Base-by-base conservation (phyloP, 2,113 vertebrate genomes). In the Pollimyrus isidori region DNA sequence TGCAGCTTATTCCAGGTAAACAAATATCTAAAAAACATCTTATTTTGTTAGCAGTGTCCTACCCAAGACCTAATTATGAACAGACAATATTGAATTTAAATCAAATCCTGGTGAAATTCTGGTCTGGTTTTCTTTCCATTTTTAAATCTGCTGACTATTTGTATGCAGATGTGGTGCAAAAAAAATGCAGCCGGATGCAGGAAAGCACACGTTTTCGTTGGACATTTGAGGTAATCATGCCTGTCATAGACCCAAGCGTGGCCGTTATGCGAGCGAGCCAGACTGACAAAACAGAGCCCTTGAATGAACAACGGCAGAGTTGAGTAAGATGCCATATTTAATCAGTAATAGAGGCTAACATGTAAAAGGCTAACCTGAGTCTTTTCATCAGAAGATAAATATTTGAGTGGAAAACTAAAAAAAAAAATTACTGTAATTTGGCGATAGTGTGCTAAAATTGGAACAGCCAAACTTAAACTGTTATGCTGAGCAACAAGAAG, bases 231-330 rank as follows among this genome's bases (percentile, higher is more conserved):
- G 35, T 93, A 93, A 93, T 93, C 88, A 92, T 92, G 91, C 58
- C 87, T 49, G 91, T 93, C 56, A 94, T 92, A 93, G 69, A 85
- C 88, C 69, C 69, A 76, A 80, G 13, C 88, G 88, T 26, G 87
- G 58, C 90, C 89, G 91, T 94, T 93, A 93, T 90, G 87, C 87
- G 94, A 94, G 92, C 92, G 89, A 93, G 89, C 87, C 58, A 90
- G 91, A 69, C 76, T 52, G 26, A 35, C 23, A 52, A 56, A 56
- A 87, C 26, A 45, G 86, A 86, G 90, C 90, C 90, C 73, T 90
- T 91, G 88, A 50, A 89, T 90, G 90, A 89, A 89, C 50, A 89
- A 83, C 52, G 7, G 80, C 42, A 83, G 45, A 35, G 86, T 91
- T 91, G 45, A 90, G 83, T 83, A 39, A 9, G 50, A 85, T 88